Evolutionary conservation across 2,888 invertebrate genomes (phyloP).

Genomic region (Callyntrura guangdongensis): DNA sequence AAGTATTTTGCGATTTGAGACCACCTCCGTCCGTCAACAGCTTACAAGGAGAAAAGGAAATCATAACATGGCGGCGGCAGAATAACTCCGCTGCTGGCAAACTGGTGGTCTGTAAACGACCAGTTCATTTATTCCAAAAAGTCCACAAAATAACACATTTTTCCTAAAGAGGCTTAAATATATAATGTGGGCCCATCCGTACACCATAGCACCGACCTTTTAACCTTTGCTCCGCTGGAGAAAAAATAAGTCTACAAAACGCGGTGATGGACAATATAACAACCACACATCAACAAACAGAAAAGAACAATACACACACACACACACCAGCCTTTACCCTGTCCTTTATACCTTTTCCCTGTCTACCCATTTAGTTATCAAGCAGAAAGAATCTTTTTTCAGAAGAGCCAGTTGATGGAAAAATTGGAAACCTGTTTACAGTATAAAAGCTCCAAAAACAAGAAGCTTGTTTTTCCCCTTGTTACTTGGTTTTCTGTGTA

Average conservation of each 20-base stretch:
- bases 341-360: not conserved
- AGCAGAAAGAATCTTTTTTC: not conserved
- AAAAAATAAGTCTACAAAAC: not conserved
- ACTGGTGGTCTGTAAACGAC: not conserved
- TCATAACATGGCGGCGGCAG: constrained; percentile 35
- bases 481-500: not conserved
- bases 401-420: not conserved
- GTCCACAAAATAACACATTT: constrained; percentile 36
- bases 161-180: not conserved
- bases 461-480: not conserved
- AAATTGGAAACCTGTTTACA: constrained; percentile 55
- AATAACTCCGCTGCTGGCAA: not conserved
- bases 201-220: not conserved
- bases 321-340: not conserved
- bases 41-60: not conserved
- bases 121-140: not conserved
- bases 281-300: not conserved
- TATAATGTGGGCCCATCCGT: not conserved
- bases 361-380: not conserved
- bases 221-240: not conserved
- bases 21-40: constrained; percentile 16
- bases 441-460: not conserved
- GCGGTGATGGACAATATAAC: not conserved
- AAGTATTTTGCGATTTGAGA: not conserved
- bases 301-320: not conserved